These are phyloP conservation scores for Sinonovacula constricta DNA, from an alignment of 1,140 invertebrate species.

Conservation along the genomic window DNA sequence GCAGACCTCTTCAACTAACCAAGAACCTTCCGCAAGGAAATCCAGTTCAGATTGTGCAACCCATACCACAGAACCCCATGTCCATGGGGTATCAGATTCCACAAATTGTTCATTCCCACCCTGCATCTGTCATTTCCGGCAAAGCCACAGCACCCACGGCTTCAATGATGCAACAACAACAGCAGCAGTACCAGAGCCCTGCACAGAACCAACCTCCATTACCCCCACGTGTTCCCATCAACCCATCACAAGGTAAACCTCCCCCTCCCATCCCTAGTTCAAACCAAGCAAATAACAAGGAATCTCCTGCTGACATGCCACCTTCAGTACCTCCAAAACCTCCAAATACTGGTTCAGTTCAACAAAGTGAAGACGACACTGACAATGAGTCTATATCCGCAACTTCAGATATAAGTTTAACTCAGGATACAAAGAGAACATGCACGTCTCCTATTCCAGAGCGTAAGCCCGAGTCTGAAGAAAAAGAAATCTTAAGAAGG, in stretches of 20 bases:
- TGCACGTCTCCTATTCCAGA: slow-evolving; percentile 93
- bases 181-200: too few relatives aligned
- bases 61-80: slow-evolving; percentile 55
- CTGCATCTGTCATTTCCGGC: slow-evolving; percentile 24
- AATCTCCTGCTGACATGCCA: slow-evolving; percentile 41
- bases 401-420: slow-evolving; percentile 55
- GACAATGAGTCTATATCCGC: slow-evolving; percentile 66
- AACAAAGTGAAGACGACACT: slow-evolving; percentile 61
- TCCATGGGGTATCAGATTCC: slow-evolving; percentile 27
- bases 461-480: slow-evolving; percentile 93
- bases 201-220: slow-evolving; percentile 65
- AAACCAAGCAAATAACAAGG: slow-evolving; percentile 4
- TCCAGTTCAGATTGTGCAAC: slow-evolving; percentile 51
- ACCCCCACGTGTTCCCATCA: slow-evolving; percentile 69
- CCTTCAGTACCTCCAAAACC: slow-evolving; percentile 14
- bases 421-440: slow-evolving; percentile 68
- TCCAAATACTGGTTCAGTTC: slow-evolving; percentile 1
- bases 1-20: slow-evolving; percentile 30
- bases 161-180: slow-evolving; percentile 7
- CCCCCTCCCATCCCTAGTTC: slow-evolving; percentile 73
- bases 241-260: slow-evolving; percentile 56
- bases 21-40: slow-evolving; percentile 47
- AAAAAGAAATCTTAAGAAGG: slow-evolving; percentile 94
- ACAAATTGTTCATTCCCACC: slow-evolving; percentile 38
- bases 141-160: slow-evolving; percentile 9